Conservation (phyloP, 2,888 invertebrate genomes). For the Mimachlamys varia region DNA sequence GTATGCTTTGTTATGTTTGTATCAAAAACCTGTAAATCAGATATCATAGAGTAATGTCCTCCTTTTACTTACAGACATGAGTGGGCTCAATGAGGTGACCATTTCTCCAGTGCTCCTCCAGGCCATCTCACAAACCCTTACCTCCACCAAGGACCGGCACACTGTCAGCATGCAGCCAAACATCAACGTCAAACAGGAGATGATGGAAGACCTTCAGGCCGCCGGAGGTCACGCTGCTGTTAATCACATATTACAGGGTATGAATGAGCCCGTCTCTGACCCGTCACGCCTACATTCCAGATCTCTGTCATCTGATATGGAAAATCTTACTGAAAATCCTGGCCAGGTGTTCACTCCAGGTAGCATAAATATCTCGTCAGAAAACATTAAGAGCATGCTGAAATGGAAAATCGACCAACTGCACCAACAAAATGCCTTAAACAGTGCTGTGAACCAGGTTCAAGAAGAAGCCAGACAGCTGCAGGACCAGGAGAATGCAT, state of each 20-base stretch:
- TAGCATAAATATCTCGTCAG: constrained; percentile 38
- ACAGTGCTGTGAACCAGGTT: constrained; percentile 36
- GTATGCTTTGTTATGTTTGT: no score
- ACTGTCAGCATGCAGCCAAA: constrained; percentile 42
- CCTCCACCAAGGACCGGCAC: constrained; percentile 53
- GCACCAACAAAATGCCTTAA: constrained; percentile 41
- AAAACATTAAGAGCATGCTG: constrained; percentile 59
- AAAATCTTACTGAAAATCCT: constrained; percentile 31
- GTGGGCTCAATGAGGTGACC: constrained; percentile 71
- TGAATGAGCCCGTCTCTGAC: constrained; percentile 66
- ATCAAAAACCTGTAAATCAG: not conserved
- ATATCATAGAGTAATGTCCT: not conserved
- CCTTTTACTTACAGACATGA: constrained; percentile 66
- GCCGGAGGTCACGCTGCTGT: constrained; percentile 52
- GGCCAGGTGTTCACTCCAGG: constrained; percentile 9
- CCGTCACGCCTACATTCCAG: constrained; percentile 32
- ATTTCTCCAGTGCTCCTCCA: constrained; percentile 79
- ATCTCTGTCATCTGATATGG: constrained; percentile 40
- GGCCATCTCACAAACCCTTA: constrained; percentile 77
- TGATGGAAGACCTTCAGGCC: constrained; percentile 47
- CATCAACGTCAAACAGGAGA: constrained; percentile 54
- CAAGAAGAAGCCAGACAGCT: constrained; percentile 9
- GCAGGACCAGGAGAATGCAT: constrained; percentile 5
- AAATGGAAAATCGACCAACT: constrained; percentile 58
- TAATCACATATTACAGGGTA: constrained; percentile 63